Base-by-base conservation (phyloP, 2,113 vertebrate genomes). In the Echinops telfairi region DNA sequence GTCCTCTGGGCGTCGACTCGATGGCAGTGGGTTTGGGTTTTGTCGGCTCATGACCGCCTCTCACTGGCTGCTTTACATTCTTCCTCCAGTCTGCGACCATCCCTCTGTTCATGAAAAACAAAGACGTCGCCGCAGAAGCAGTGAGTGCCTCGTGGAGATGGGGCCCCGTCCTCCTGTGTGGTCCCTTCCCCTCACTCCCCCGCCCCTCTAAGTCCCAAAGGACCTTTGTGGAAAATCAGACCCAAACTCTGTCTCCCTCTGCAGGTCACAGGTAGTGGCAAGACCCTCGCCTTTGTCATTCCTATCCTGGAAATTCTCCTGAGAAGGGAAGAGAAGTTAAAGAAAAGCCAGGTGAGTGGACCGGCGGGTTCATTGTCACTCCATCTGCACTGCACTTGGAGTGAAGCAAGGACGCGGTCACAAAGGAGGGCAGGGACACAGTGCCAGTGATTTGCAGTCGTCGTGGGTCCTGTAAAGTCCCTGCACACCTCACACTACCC, bases 191-290 rank as follows among this genome's bases (percentile, higher is more conserved):
- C 25, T 2, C 64, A 2, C 8, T 4, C 40, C 40, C 47, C 47
- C 47, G 47, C 47, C 47, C 47, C 47, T 53, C 47, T 53, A 14
- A 53, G 47, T 53, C 47, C 47, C 47, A 7, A 15, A 19, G 0
- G 10, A 68, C 0, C 82, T 23, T 19, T 38, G 17, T 25, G 57
- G 3, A 15, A 40, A 64, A 10, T 9, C 27, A 31, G 17, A 14
- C 7, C 40, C 0, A n/a, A 60, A 23, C 36, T 36, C 9, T 29
- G 31, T 20, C 66, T 4, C 38, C 68, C 4, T n/a, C 0, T 47
- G 0, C 62, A 99, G 99, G 98, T 99, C 73, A 99, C 99, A 0
- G 99, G 99, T 3, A 99, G 99, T 10, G 99, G 99, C 11, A 99
- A 99, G 96, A 99, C 99, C 0, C 97, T 99, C 0, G 99, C 99